These are phyloP conservation scores for Channallabes apus DNA, from an alignment of 2,797 vertebrate species.

Conservation along the genomic window DNA sequence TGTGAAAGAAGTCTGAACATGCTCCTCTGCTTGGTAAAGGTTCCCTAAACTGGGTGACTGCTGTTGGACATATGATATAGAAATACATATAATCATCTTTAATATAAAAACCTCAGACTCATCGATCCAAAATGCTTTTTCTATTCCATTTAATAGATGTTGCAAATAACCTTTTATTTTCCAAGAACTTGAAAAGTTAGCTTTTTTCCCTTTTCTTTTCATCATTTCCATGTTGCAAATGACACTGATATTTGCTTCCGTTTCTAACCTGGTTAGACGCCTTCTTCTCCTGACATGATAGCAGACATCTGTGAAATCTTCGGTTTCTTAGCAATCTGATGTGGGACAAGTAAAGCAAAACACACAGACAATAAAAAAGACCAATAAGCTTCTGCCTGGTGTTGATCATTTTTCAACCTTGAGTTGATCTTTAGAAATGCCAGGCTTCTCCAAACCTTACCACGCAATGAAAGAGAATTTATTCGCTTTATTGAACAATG, in stretches of 20 bases:
- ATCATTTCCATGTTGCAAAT: background rate
- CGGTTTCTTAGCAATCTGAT: background rate
- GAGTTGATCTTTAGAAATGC: constrained; percentile 16
- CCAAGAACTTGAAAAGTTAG: background rate
- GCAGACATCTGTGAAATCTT: background rate
- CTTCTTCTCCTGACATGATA: background rate
- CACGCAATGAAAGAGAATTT: background rate
- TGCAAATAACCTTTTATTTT: background rate
- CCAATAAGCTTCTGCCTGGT: background rate
- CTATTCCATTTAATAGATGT: background rate
- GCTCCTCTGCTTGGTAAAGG: too few species aligned
- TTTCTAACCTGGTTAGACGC: background rate
- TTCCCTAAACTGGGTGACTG: too few species aligned
- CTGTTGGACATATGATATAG: too few species aligned
- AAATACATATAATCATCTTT: background rate
- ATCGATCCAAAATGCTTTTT: background rate
- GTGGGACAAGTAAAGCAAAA: background rate
- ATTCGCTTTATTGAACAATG: constrained; percentile 5
- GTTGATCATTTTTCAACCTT: background rate
- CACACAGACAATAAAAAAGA: background rate
- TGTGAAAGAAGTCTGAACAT: too few species aligned
- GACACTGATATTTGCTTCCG: background rate
- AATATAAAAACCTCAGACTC: background rate
- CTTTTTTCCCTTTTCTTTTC: background rate
- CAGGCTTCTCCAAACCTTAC: background rate